Base-by-base conservation (phyloP, 1,140 invertebrate species). In the Wasmannia auropunctata region DNA sequence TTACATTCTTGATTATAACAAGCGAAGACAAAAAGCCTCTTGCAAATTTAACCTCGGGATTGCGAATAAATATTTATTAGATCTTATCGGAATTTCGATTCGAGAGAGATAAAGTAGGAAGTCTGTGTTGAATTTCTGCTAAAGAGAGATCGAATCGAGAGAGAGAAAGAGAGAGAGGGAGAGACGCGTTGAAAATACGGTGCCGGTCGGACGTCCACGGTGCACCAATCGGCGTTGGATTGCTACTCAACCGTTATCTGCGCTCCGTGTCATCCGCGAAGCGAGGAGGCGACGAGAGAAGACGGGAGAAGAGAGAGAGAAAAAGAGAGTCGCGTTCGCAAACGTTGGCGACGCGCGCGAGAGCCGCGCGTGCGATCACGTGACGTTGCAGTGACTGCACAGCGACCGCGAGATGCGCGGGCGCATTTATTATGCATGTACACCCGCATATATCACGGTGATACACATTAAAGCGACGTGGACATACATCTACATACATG, bases 341-440 rank as follows among this genome's bases (percentile, higher is more conserved):
- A 28, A 25, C 28, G 43, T 31, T 8, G 43, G 60, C 60, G 62
- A 63, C 62, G 84, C 84, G 67, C 85, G 31, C 54, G 28, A 43
- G 46, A 51, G 14, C 10, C 46, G 67, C 56, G 70, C 25, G 72
- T 51, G 60, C 28, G 56, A 77, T 75, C 87, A 83, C 87, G 85
- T 67, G 87, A 88, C 51, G 67, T 34, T 28, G 22, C 76, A 58
- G 60, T 70, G 56, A 46, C 63, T 79, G 80, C 51, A 62, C 65
- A n/a, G 80, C 65, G 51, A 72, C 80, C 37, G 67, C 81, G 86
- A 62, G 69, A 46, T 72, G 77, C 77, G 56, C 87, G 63, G 16
- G 28, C 60, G 11, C 34, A 72, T 86, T 86, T 86, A 69, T 88
- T 88, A 86, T 86, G 65, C 83, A 72, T 85, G 58, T 70, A 85